Conservation (phyloP, 2,888 invertebrate species). For the Dasypogon diadema region DNA sequence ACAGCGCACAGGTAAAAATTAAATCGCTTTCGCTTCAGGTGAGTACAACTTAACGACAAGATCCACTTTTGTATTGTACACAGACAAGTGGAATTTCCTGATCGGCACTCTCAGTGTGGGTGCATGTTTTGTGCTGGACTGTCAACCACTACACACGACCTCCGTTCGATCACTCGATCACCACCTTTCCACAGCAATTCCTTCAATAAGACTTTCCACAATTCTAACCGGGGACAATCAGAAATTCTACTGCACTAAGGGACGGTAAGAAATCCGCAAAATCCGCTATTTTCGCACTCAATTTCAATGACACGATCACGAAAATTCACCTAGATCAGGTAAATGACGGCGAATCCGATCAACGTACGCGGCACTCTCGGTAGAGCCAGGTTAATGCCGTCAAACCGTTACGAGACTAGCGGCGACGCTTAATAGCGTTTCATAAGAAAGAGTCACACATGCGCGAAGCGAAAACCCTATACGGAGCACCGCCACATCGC, state of each 20-base stretch:
- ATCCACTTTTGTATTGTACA: neutral
- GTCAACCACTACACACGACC: conserved; percentile 23
- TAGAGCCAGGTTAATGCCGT: conserved; percentile 43
- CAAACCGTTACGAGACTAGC: conserved; percentile 41
- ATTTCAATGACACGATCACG: conserved; percentile 20
- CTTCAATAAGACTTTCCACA: conserved; percentile 9
- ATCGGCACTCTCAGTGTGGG: neutral
- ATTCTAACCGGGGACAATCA: neutral
- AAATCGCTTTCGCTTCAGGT: conserved; percentile 16
- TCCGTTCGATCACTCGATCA: neutral
- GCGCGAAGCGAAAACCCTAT: neutral
- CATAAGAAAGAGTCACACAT: neutral
- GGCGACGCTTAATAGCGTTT: neutral
- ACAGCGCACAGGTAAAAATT: neutral
- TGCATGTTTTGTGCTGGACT: neutral
- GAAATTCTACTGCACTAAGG: neutral
- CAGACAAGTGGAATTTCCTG: neutral
- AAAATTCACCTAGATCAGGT: neutral
- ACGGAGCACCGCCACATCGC: neutral
- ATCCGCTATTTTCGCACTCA: neutral
- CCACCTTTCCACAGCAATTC: conserved; percentile 6
- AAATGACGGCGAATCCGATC: conserved; percentile 18
- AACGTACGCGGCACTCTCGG: conserved; percentile 33
- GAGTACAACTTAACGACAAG: neutral
- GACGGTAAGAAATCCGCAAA: neutral